A percentile compares a stretch with the other conserved stretches of the same genome.
phyloP scores from a whole-genome alignment of 92 coral and sea anemone genomes.

The Galaxea fascicularis region DNA sequence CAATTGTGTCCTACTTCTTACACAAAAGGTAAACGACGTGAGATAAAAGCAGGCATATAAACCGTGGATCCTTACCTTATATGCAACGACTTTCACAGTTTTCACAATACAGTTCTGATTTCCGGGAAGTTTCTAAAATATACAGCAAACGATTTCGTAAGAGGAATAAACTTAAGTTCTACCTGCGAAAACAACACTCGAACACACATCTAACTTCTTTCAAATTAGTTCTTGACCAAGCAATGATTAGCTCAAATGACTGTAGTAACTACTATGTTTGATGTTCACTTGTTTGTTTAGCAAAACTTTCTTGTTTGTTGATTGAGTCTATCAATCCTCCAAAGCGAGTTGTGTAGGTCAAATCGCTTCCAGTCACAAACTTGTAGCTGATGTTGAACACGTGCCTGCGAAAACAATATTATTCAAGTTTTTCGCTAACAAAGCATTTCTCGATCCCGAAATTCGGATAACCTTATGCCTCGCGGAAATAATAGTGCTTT shows the following conservation, averaged over 20 bases:
- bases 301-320: not conserved
- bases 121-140: slow-evolving; percentile 17
- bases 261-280: slow-evolving; percentile 3
- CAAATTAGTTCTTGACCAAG: not conserved
- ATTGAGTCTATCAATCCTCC: slow-evolving; percentile 33
- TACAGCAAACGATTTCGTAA: slow-evolving; percentile 13
- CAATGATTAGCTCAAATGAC: slow-evolving; percentile 14
- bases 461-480: too few species aligned
- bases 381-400: slow-evolving; percentile 2
- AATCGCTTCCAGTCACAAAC: slow-evolving; percentile 10
- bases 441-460: too few species aligned
- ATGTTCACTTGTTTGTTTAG: slow-evolving; percentile 1
- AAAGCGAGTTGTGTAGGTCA: slow-evolving; percentile 17
- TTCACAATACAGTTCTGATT: not conserved
- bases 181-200: too few species aligned
- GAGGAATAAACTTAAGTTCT: slow-evolving; percentile 21
- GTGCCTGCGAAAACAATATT: slow-evolving; percentile 9
- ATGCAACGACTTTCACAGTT: slow-evolving; percentile 14
- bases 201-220: too few species aligned
- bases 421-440: too few species aligned
- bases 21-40: slow-evolving; percentile 12
- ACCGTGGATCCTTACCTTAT: slow-evolving; percentile 22
- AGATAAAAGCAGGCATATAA: slow-evolving; percentile 8
- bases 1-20: slow-evolving; percentile 15
- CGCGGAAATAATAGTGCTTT: too few species aligned